Evolutionary conservation across 2,113 vertebrate genomes (phyloP).

Genomic region (Nematolebias whitei): DNA sequence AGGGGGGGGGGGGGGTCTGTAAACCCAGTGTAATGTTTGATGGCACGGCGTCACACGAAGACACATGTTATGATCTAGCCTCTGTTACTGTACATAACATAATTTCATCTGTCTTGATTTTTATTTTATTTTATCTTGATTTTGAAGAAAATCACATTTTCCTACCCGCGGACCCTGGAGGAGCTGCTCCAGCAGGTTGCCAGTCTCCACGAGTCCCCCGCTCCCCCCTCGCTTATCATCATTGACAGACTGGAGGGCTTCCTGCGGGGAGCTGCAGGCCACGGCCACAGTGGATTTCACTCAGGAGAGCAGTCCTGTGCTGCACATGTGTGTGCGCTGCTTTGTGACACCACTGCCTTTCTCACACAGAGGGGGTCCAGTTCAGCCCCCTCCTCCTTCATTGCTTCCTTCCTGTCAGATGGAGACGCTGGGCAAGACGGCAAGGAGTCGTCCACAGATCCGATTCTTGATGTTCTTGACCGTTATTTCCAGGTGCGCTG

Average conservation of each 20-base stretch:
- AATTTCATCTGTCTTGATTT: background rate
- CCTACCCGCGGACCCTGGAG: conserved; percentile 71
- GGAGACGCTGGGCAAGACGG: background rate
- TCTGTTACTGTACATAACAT: background rate
- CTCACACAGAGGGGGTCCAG: conserved; percentile 42
- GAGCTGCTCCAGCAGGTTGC: conserved; percentile 78
- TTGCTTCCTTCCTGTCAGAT: conserved; percentile 68
- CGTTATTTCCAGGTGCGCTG: conserved; percentile 77
- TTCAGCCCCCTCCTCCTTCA: conserved; percentile 62
- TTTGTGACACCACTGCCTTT: conserved; percentile 76
- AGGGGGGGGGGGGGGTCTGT: too few relatives aligned
- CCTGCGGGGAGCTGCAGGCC: conserved; percentile 20
- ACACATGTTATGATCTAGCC: too few relatives aligned
- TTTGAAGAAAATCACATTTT: conserved; percentile 78
- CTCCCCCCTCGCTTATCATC: conserved; percentile 72
- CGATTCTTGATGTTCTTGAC: conserved; percentile 68
- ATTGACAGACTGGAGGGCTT: conserved; percentile 76
- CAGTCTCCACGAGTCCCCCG: conserved; percentile 70
- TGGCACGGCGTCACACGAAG: too few relatives aligned
- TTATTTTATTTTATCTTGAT: background rate
- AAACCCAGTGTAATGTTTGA: too few relatives aligned
- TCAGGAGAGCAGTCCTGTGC: conserved; percentile 44
- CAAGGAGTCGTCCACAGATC: conserved; percentile 27
- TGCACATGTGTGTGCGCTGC: conserved; percentile 72
- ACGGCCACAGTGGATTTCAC: conserved; percentile 27